Evolutionary conservation across 2,888 invertebrate species (phyloP).

Genomic region (Drosophila dives): DNA sequence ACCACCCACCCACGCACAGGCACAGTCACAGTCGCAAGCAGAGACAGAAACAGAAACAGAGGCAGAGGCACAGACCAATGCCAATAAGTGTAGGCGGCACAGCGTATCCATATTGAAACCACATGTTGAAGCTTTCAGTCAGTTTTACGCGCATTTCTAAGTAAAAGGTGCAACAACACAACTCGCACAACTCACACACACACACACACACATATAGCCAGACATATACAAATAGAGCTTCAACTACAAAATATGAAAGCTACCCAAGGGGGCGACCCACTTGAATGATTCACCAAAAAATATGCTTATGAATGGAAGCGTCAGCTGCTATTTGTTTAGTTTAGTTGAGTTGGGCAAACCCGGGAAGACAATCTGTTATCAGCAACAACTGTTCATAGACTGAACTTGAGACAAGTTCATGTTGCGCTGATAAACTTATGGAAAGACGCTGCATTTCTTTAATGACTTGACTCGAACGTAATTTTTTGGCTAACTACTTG

Average conservation of each 20-base stretch:
- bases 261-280: conserved; percentile 27
- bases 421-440: conserved; percentile 29
- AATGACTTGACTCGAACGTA: conserved; percentile 1
- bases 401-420: conserved; percentile 62
- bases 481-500: background rate
- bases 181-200: background rate
- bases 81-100: conserved; percentile 58
- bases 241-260: conserved; percentile 37
- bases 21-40: background rate
- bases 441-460: conserved; percentile 1
- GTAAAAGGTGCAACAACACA: conserved; percentile 61
- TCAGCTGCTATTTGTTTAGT: conserved; percentile 52
- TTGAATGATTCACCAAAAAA: conserved; percentile 68
- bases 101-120: conserved; percentile 65
- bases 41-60: background rate
- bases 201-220: conserved; percentile 8
- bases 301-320: conserved; percentile 41
- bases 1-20: conserved; percentile 36
- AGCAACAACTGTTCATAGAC: conserved; percentile 14
- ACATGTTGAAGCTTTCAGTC: conserved; percentile 70
- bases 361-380: conserved; percentile 47
- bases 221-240: background rate
- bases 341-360: conserved; percentile 11
- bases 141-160: conserved; percentile 77
- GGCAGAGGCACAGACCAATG: conserved; percentile 27